A percentile compares a stretch with the other conserved stretches of the same genome.
These are phyloP conservation scores for Polietes domitor DNA, from an alignment of 2,888 invertebrate species.

Conservation along the genomic window DNA sequence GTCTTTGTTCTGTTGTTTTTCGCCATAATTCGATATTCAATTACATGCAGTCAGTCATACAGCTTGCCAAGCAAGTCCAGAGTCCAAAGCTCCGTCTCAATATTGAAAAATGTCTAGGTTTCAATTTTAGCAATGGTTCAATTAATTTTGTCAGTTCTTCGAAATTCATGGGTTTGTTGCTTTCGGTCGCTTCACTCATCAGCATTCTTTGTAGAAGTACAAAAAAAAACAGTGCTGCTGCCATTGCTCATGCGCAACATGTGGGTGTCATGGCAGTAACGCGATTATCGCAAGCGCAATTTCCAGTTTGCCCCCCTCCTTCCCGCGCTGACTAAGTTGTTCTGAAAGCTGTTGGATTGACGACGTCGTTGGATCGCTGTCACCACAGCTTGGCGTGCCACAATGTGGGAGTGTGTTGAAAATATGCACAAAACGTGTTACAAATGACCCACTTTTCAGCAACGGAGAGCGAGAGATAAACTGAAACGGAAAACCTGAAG, in stretches of 20 bases:
- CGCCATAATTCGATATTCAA: conserved; percentile 12
- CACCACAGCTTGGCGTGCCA: conserved; percentile 19
- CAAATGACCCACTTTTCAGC: conserved; percentile 62
- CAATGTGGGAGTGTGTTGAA: conserved; percentile 66
- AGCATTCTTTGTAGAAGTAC: neutral
- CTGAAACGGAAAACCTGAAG: conserved; percentile 2
- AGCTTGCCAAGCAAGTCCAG: neutral
- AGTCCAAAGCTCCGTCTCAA: neutral
- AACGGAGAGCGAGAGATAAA: conserved; percentile 16
- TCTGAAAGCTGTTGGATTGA: conserved; percentile 35
- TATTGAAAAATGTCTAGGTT: neutral
- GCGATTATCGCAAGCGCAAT: conserved; percentile 27
- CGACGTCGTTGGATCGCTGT: neutral
- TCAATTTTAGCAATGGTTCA: conserved; percentile 15
- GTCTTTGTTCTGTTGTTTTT: conserved; percentile 11
- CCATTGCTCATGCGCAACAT: conserved; percentile 27
- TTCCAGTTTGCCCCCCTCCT: neutral
- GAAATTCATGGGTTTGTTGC: neutral
- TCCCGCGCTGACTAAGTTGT: neutral
- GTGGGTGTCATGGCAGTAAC: conserved; percentile 58
- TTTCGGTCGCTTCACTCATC: neutral
- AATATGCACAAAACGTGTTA: conserved; percentile 60
- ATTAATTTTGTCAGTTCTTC: conserved; percentile 6
- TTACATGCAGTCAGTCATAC: neutral
- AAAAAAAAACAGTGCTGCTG: neutral